Conservation (phyloP, 2,888 invertebrate species). For the Allophyes oxyacanthae region DNA sequence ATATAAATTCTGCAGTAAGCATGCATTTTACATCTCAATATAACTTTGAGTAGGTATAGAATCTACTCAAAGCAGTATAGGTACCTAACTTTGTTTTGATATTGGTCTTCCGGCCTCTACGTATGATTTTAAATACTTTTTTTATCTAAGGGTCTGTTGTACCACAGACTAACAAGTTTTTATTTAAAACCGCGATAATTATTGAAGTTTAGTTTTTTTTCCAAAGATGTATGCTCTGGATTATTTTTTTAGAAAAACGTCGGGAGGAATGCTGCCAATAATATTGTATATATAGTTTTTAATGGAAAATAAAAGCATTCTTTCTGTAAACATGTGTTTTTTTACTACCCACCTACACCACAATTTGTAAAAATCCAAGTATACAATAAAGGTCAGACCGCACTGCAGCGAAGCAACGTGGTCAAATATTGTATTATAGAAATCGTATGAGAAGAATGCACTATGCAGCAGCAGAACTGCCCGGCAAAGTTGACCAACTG, state of each 20-base stretch:
- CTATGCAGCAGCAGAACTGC: too few species aligned
- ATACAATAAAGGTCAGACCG: too few species aligned
- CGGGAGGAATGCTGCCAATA: constrained; percentile 64
- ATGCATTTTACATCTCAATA: constrained; percentile 36
- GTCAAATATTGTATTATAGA: too few species aligned
- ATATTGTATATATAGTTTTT: constrained; percentile 74
- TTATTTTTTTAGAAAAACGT: constrained; percentile 73
- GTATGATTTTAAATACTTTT: constrained; percentile 29
- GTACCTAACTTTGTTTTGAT: constrained; percentile 14
- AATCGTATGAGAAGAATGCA: too few species aligned
- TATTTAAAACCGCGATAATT: constrained; percentile 47
- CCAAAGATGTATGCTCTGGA: constrained; percentile 77
- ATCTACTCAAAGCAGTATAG: too few species aligned
- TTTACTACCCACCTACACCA: constrained; percentile 4
- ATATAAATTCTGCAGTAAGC: constrained; percentile 4
- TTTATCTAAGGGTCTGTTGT: constrained; percentile 29
- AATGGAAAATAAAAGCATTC: constrained; percentile 73
- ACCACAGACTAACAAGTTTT: constrained; percentile 35
- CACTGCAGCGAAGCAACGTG: too few species aligned
- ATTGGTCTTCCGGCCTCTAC: constrained; percentile 8
- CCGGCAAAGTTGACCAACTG: too few species aligned
- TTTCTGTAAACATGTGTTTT: constrained; percentile 63
- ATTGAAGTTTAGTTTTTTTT: constrained; percentile 65
- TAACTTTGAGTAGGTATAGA: background rate
- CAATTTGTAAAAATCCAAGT: too few species aligned